Evolutionary conservation across 1,140 invertebrate genomes (phyloP).

Genomic region (Pachypeltis micranthus): DNA sequence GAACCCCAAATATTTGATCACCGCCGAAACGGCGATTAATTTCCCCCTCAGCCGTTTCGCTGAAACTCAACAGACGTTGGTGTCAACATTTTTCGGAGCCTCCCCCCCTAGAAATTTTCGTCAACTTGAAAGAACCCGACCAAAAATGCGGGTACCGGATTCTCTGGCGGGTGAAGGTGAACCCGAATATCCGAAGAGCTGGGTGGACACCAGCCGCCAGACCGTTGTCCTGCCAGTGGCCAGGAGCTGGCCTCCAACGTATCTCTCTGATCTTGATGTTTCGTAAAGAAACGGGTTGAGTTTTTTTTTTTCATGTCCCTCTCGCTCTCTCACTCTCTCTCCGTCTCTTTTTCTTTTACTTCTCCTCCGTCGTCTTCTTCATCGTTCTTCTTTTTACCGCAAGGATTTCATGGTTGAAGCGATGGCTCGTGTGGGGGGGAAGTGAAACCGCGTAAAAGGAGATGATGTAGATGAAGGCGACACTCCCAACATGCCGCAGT

Average conservation of each 20-base stretch:
- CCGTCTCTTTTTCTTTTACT: slow-evolving; percentile 12
- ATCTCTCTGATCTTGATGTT: slow-evolving; percentile 8
- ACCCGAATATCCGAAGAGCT: too few relatives aligned
- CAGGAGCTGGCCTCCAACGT: slow-evolving; percentile 1
- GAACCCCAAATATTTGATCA: too few relatives aligned
- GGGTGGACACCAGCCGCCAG: neutral
- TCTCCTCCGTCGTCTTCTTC: slow-evolving; percentile 2
- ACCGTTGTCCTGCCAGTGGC: neutral
- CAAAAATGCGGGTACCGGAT: too few relatives aligned
- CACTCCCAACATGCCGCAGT: too few relatives aligned
- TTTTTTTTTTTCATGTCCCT: neutral
- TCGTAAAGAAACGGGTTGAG: slow-evolving; percentile 4
- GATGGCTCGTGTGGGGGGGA: slow-evolving; percentile 9
- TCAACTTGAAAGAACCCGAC: too few relatives aligned
- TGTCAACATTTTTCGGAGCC: too few relatives aligned
- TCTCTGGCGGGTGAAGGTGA: too few relatives aligned
- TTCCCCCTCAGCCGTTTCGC: too few relatives aligned
- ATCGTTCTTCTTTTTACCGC: slow-evolving; percentile 1
- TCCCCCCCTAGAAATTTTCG: too few relatives aligned
- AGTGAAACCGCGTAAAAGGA: slow-evolving; percentile 7
- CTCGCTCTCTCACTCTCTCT: slow-evolving; percentile 1
- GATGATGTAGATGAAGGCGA: neutral
- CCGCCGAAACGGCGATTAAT: too few relatives aligned
- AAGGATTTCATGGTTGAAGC: slow-evolving; percentile 3
- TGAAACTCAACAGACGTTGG: too few relatives aligned